A percentile compares a stretch with the other conserved stretches of the same genome.
phyloP scores from a whole-genome alignment of 2,888 invertebrate species.

The Pachymerium ferrugineum region DNA sequence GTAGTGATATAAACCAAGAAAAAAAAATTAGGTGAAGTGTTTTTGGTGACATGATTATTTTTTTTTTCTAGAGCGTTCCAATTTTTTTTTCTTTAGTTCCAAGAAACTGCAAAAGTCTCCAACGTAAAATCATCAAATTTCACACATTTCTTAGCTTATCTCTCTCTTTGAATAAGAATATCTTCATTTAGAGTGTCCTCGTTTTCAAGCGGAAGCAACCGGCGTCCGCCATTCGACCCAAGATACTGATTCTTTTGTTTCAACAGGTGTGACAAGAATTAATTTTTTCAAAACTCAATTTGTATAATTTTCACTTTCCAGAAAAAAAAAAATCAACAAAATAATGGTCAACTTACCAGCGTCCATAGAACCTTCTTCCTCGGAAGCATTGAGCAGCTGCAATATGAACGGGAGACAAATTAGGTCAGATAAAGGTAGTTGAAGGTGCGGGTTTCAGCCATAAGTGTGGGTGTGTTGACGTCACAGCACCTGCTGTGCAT shows the following conservation, averaged over 20 bases:
- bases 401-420: background rate
- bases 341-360: background rate
- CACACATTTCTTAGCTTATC: no score
- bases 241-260: background rate
- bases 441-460: background rate
- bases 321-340: background rate
- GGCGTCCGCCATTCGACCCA: background rate
- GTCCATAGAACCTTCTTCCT: background rate
- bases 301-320: background rate
- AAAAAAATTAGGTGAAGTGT: background rate
- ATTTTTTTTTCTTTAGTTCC: background rate
- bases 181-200: background rate
- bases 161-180: background rate
- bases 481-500: background rate
- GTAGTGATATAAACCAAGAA: background rate
- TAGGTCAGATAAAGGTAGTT: background rate
- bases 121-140: background rate
- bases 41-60: background rate
- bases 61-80: background rate
- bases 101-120: background rate
- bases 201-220: background rate
- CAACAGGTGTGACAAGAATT: no score
- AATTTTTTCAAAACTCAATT: no score
- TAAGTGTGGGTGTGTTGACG: background rate
- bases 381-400: conserved; percentile 8